phyloP scores from a whole-genome alignment of 2,888 invertebrate genomes.

The Hyles lineata region DNA sequence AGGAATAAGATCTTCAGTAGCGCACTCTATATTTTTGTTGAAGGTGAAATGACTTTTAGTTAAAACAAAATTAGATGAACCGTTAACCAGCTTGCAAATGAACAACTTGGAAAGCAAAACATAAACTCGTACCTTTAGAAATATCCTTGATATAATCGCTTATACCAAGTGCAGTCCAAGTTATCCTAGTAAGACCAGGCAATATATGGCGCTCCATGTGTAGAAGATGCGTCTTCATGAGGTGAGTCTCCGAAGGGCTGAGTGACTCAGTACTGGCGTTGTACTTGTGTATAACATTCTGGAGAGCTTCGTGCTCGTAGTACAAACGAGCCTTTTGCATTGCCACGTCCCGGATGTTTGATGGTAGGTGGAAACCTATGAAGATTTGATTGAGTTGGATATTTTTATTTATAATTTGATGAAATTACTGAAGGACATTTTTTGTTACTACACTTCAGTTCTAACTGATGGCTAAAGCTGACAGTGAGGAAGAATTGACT shows the following conservation, averaged over 20 bases:
- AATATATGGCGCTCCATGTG: constrained; percentile 90
- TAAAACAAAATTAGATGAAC: neutral
- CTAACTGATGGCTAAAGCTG: too few species aligned
- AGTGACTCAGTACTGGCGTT: constrained; percentile 87
- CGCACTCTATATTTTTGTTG: too few species aligned
- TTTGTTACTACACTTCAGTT: too few species aligned
- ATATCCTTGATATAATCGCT: constrained; percentile 87
- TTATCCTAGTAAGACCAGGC: constrained; percentile 92
- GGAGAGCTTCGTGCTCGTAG: constrained; percentile 86
- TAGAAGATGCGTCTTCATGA: constrained; percentile 88
- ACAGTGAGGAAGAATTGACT: too few species aligned
- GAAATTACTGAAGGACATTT: too few species aligned
- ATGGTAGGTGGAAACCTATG: constrained; percentile 74
- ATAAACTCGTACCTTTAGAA: constrained; percentile 65
- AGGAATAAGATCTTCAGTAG: too few species aligned
- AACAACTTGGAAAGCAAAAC: too few species aligned
- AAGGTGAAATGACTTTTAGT: too few species aligned
- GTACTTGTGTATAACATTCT: constrained; percentile 86
- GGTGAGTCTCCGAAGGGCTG: constrained; percentile 88
- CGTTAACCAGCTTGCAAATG: neutral
- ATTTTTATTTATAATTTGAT: neutral
- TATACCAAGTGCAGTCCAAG: constrained; percentile 94
- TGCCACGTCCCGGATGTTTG: constrained; percentile 80
- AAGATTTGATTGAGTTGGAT: neutral
- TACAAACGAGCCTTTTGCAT: constrained; percentile 87